These are phyloP conservation scores for Rhizomys pruinosus DNA, from an alignment of 2,113 vertebrate genomes.

Conservation along the genomic window DNA sequence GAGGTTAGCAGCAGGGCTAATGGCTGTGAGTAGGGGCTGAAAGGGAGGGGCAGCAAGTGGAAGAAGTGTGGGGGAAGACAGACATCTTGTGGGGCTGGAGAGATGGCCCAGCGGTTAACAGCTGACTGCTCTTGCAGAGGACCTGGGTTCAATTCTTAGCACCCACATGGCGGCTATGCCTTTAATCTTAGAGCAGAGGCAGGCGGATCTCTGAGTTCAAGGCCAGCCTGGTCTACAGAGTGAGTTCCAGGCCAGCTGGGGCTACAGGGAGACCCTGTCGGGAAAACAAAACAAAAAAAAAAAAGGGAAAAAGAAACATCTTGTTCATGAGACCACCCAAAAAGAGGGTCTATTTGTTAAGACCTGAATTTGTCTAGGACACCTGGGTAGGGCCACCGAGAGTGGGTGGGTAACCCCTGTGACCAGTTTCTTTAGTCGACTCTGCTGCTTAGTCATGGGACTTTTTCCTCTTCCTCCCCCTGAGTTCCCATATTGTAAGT, in stretches of 20 bases:
- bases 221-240: too few relatives aligned
- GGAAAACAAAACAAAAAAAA: too few relatives aligned
- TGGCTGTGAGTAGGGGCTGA: not conserved
- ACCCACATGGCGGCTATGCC: too few relatives aligned
- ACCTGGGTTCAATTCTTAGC: too few relatives aligned
- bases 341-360: not conserved
- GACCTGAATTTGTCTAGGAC: not conserved
- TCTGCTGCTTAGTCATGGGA: conserved; percentile 18
- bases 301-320: too few relatives aligned
- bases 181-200: too few relatives aligned
- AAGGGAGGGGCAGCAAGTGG: not conserved
- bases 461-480: not conserved
- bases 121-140: too few relatives aligned
- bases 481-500: not conserved
- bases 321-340: not conserved
- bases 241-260: too few relatives aligned
- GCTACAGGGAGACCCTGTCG: too few relatives aligned
- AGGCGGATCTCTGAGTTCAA: too few relatives aligned
- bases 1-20: not conserved
- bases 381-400: accelerated
- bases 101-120: too few relatives aligned
- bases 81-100: not conserved
- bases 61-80: not conserved
- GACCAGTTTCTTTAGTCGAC: not conserved
- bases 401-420: not conserved